Conservation (phyloP, 2,113 vertebrate genomes). For the Scatophagus argus region DNA sequence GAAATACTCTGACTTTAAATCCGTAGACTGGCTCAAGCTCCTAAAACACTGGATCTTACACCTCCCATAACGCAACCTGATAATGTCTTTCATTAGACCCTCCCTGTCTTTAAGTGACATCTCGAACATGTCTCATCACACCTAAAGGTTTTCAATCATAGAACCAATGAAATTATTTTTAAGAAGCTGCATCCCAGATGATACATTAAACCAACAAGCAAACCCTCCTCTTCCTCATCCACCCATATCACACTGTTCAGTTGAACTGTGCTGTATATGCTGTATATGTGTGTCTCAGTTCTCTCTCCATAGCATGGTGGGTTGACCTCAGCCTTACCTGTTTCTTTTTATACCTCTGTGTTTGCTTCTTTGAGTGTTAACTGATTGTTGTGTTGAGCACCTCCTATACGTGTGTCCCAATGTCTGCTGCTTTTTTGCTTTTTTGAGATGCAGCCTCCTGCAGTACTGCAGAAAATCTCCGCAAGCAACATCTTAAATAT, state of each 20-base stretch:
- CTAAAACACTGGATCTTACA: background rate
- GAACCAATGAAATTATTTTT: background rate
- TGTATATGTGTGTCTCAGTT: conserved; percentile 41
- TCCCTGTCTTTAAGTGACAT: too few relatives aligned
- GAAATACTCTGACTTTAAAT: background rate
- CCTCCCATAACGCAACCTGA: conserved; percentile 2
- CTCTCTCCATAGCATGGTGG: conserved; percentile 22
- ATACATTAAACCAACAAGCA: background rate
- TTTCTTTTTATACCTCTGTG: conserved; percentile 57
- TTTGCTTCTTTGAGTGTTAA: conserved; percentile 65
- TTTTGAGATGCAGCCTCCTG: conserved; percentile 16
- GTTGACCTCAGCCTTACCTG: conserved; percentile 29
- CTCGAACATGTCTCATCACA: background rate
- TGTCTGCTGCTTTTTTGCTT: conserved; percentile 7
- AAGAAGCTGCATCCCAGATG: background rate
- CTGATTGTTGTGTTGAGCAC: conserved; percentile 59
- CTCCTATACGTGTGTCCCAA: conserved; percentile 38
- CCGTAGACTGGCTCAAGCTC: background rate
- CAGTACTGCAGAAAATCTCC: conserved; percentile 19
- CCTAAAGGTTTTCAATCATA: background rate
- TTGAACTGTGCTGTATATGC: conserved; percentile 39
- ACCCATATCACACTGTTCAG: conserved; percentile 17
- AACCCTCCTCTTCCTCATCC: conserved; percentile 4
- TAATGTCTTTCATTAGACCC: background rate
- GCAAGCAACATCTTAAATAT: background rate